Evolutionary conservation across 2,888 invertebrate species (phyloP).

Genomic region (Epinotia ramella): DNA sequence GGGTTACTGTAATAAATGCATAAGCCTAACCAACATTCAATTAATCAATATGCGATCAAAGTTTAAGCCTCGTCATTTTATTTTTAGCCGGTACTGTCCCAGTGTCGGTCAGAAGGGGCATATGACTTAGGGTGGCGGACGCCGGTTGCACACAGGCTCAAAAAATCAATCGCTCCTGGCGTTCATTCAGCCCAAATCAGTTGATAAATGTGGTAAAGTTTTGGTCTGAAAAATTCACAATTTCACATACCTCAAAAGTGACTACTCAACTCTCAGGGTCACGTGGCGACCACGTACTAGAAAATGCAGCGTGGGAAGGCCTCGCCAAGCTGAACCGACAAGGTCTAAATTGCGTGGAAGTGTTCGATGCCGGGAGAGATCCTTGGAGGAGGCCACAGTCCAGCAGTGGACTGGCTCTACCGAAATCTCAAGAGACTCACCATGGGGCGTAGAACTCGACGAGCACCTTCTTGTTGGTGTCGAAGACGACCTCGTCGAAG

Average conservation of each 20-base stretch:
- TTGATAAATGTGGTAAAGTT: no score
- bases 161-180: no score
- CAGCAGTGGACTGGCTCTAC: neutral
- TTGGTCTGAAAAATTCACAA: no score
- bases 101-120: neutral
- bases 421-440: constrained; percentile 72
- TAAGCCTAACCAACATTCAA: no score
- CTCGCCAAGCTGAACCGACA: no score
- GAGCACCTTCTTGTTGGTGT: constrained; percentile 95
- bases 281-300: no score
- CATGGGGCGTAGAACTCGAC: constrained; percentile 99
- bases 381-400: neutral
- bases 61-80: neutral
- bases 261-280: no score
- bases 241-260: neutral
- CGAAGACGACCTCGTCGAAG: constrained; percentile 96
- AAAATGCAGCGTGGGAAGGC: no score
- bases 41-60: neutral
- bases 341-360: no score
- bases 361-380: neutral
- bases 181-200: no score
- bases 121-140: neutral
- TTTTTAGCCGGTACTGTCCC: neutral
- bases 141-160: no score
- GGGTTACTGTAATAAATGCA: no score